These are phyloP conservation scores for Trichosurus vulpecula DNA, from an alignment of 2,797 vertebrate genomes.

Conservation along the genomic window DNA sequence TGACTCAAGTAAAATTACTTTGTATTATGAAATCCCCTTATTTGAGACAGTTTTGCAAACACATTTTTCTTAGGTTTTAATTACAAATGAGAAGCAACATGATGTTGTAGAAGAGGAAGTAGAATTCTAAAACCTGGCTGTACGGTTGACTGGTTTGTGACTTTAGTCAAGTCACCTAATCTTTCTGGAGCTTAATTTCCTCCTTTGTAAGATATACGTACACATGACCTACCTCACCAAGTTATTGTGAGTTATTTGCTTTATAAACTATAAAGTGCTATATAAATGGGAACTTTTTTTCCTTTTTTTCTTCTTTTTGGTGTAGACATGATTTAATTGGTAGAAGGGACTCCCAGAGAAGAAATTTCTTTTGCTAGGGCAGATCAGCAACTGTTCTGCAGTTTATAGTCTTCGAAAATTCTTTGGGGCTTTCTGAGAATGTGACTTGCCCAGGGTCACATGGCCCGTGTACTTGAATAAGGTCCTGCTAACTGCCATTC, in stretches of 20 bases:
- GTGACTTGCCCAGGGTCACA: background rate
- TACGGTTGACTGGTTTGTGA: background rate
- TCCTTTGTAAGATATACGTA: background rate
- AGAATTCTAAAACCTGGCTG: background rate
- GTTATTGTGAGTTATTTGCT: background rate
- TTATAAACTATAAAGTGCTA: background rate
- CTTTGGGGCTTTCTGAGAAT: background rate
- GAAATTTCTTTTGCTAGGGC: background rate
- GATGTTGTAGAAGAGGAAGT: background rate
- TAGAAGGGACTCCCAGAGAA: background rate
- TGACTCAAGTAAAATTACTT: conserved; percentile 12
- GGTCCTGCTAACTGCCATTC: background rate
- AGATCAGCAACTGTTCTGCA: background rate
- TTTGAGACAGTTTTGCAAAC: conserved; percentile 8
- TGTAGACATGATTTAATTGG: background rate
- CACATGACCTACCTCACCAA: background rate
- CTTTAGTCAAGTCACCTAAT: background rate
- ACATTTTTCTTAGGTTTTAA: background rate
- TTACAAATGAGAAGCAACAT: background rate
- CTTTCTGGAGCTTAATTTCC: background rate
- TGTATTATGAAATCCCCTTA: conserved; percentile 39
- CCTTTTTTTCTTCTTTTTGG: background rate
- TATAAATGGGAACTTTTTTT: background rate
- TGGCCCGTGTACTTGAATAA: background rate
- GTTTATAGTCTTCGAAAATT: background rate